Base-by-base conservation (phyloP, 2,797 vertebrate genomes). In the Sebastes aleutianus region DNA sequence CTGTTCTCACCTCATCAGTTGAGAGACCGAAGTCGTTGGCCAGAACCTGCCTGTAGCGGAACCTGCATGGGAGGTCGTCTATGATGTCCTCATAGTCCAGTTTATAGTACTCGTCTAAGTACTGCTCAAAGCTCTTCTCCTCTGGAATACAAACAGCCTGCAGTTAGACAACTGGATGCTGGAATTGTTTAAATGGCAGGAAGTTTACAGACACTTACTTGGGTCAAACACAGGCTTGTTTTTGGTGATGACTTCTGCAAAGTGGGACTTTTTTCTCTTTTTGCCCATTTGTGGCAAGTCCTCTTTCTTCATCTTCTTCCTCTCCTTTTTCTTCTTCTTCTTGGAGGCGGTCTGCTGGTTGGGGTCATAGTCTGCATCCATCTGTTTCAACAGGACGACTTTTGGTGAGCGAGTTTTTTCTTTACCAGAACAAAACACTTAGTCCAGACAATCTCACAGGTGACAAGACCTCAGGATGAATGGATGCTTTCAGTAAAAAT, bases 301-400 rank as follows among this genome's bases (percentile, higher is more conserved):
- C 4, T 94, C 93, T 31, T 90, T 94, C 74, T 70, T 93, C 90
- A 91, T 85, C 90, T 86, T 94, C 87, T 88, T 95, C 84, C 63
- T 92, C 84, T 92, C 85, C 70, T 93, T 90, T 6, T 86, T 91
- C 77, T 80, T 96, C 76, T 88, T 93, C 29, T 93, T 96, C 87
- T 94, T 95, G 16, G 95, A 96, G 31, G 84, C 22, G 0, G 81
- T 67, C 3, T 87, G 94, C 78, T 95, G 94, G 63, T 75, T 93
- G 43, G 97, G 97, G 88, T 98, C 95, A 1, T 96, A 98, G 88
- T 99, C 97, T 0, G 96, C 97, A 0, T 99, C 98, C 98, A 99
- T 99, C 98, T 98, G 70, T 47, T 76, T 61, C 1, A 32, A 83
- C 7, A 36, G 2, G 10, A 36, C 0, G 4, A 39, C 56, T 4